phyloP scores from a whole-genome alignment of 2,888 invertebrate species.

The Drosophila hamatofila region DNA sequence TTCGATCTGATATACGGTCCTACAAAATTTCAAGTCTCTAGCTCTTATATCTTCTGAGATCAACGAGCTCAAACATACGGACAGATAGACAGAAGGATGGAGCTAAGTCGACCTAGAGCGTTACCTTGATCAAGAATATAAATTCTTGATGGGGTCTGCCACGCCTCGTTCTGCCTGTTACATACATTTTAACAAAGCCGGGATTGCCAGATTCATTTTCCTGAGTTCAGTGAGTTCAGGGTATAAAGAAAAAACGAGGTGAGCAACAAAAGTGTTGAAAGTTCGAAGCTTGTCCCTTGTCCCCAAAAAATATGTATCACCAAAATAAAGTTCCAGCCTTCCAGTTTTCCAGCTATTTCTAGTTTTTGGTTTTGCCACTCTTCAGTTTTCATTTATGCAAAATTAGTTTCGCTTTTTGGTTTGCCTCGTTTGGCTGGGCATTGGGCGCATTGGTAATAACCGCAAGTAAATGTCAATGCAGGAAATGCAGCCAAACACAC shows the following conservation, averaged over 20 bases:
- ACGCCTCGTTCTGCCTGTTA: too few relatives aligned
- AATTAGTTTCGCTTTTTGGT: conserved; percentile 47
- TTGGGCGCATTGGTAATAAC: conserved; percentile 62
- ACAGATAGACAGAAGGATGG: too few relatives aligned
- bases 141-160: too few relatives aligned
- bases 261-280: conserved; percentile 51
- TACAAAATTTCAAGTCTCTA: too few relatives aligned
- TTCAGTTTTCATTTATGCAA: conserved; percentile 53
- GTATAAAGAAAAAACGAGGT: neutral
- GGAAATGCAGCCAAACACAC: conserved; percentile 64
- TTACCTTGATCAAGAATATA: too few relatives aligned
- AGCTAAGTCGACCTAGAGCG: too few relatives aligned
- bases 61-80: too few relatives aligned
- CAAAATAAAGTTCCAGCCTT: conserved; percentile 30
- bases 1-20: too few relatives aligned
- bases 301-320: neutral
- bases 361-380: conserved; percentile 20
- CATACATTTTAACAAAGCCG: too few relatives aligned
- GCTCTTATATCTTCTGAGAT: too few relatives aligned
- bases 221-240: too few relatives aligned
- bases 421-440: neutral
- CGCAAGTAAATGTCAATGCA: conserved; percentile 77
- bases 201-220: too few relatives aligned
- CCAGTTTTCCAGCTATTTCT: conserved; percentile 26
- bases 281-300: neutral